A percentile compares a stretch with the other conserved stretches of the same genome.
These are phyloP conservation scores for Saguinus midas DNA, from an alignment of 2,113 vertebrate genomes.

Conservation along the genomic window DNA sequence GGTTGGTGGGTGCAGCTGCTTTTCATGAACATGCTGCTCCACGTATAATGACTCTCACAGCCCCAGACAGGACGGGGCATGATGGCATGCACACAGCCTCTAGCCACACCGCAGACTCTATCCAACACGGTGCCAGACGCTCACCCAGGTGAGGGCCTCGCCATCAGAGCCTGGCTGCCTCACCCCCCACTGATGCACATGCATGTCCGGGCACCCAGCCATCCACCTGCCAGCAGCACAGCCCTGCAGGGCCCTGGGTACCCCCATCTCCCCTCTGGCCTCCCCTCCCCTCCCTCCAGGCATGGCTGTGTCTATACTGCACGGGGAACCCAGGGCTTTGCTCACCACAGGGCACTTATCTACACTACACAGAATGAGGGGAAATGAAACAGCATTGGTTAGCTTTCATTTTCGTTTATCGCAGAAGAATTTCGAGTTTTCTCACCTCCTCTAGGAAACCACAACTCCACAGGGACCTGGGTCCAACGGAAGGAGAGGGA, in stretches of 20 bases:
- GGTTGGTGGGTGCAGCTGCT: not conserved
- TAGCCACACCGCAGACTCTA: not conserved
- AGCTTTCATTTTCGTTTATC: not conserved
- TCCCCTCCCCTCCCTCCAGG: too few species aligned
- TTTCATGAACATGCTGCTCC: not conserved
- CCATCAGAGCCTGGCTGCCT: not conserved
- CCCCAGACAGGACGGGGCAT: too few species aligned
- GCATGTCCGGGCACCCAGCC: not conserved
- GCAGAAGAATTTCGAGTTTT: not conserved
- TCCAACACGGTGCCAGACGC: fast-evolving
- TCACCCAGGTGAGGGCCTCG: not conserved
- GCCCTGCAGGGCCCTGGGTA: not conserved
- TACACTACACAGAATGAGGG: too few species aligned
- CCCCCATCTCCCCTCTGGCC: not conserved
- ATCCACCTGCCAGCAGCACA: not conserved
- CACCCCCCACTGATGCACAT: not conserved
- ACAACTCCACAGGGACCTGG: fast-evolving
- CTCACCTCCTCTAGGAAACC: not conserved
- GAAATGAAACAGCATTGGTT: not conserved
- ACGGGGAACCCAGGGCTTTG: not conserved
- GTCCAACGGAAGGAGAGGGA: not conserved
- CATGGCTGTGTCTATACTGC: not conserved
- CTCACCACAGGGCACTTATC: too few species aligned
- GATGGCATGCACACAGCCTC: fast-evolving
- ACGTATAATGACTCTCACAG: not conserved